A percentile compares a stretch with the other conserved stretches of the same genome.
phyloP scores from a whole-genome alignment of 2,888 invertebrate genomes.

The Merodon equestris region DNA sequence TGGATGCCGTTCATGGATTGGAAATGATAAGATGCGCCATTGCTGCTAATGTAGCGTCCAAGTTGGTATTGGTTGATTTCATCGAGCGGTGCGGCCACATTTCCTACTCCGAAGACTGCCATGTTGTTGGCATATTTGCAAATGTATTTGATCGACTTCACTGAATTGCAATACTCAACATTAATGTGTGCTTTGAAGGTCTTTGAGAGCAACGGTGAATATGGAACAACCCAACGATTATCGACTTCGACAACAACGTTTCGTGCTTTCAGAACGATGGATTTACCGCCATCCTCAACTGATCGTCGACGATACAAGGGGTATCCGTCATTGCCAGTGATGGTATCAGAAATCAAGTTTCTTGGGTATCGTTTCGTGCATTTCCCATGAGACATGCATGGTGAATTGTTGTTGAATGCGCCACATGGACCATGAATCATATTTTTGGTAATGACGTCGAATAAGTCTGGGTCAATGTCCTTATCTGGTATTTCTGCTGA shows the following conservation, averaged over 20 bases:
- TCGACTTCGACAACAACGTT: too few relatives aligned
- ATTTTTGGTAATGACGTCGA: slow-evolving; percentile 70
- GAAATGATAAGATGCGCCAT: slow-evolving; percentile 67
- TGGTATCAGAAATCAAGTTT: slow-evolving; percentile 36
- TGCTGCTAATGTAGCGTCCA: too few relatives aligned
- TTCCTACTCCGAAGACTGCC: too few relatives aligned
- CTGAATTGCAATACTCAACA: too few relatives aligned
- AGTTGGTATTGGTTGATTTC: too few relatives aligned
- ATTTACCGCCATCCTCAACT: too few relatives aligned
- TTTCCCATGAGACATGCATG: slow-evolving; percentile 43
- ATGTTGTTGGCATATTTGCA: too few relatives aligned
- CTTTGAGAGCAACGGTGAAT: not conserved
- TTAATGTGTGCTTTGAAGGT: too few relatives aligned
- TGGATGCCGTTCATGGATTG: slow-evolving; percentile 69
- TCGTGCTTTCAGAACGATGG: too few relatives aligned
- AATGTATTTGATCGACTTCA: too few relatives aligned
- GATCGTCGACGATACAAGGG: too few relatives aligned
- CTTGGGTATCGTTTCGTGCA: slow-evolving; percentile 46
- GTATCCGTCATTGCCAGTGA: not conserved
- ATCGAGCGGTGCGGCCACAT: too few relatives aligned
- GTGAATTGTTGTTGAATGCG: slow-evolving; percentile 51
- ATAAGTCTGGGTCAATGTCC: slow-evolving; percentile 11
- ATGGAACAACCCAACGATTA: not conserved
- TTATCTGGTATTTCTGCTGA: not conserved
- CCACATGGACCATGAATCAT: slow-evolving; percentile 49